Evolutionary conservation across 2,888 invertebrate species (phyloP), one percentile per base, ranked within the genome.

Genomic region (Diplazon laetatorius): DNA sequence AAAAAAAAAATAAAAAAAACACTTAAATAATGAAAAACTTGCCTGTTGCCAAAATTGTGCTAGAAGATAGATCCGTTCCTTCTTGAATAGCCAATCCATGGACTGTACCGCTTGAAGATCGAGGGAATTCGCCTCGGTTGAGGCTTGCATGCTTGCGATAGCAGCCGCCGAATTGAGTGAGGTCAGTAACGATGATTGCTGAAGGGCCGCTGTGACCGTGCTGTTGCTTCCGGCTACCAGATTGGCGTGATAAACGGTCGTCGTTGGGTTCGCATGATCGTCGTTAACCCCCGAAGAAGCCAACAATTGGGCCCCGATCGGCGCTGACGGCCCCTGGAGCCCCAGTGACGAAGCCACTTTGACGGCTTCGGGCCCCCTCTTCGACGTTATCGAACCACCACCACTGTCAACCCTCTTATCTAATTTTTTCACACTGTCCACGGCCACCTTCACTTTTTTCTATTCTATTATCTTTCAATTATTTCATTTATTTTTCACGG

Each of bases 11-110:
- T n/a, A n/a, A n/a, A n/a, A n/a, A n/a, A n/a, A n/a, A n/a, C n/a
- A n/a, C n/a, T n/a, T n/a, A n/a, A n/a, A n/a, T n/a, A n/a, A 62
- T 63, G 10, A 2, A 22, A 4, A 59, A 83, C 94, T 94, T 93
- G 97, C 97, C 97, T 97, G 97, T 96, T 97, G 97, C 97, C 97
- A 97, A 93, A 97, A 97, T 93, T 97, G 97, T 91, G 97, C 97
- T 91, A 97, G 94, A 91, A 97, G 94, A 93, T 97, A 97, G 93
- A 97, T 97, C 93, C 96, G 94, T 93, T 97, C 97, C 93, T 97
- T 97, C 94, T 97, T 97, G 94, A 97, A 97, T 92, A 97, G 95
- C 97, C 97, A 97, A 94, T 97, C 97, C 97, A 97, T 97, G 91
- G 97, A 96, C 94, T 97, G 97, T 95, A 97, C 96, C 93, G 96